Evolutionary conservation across 2,888 invertebrate species (phyloP), one percentile per base, ranked within the genome.

Genomic region (Drosophila peninsularis): DNA sequence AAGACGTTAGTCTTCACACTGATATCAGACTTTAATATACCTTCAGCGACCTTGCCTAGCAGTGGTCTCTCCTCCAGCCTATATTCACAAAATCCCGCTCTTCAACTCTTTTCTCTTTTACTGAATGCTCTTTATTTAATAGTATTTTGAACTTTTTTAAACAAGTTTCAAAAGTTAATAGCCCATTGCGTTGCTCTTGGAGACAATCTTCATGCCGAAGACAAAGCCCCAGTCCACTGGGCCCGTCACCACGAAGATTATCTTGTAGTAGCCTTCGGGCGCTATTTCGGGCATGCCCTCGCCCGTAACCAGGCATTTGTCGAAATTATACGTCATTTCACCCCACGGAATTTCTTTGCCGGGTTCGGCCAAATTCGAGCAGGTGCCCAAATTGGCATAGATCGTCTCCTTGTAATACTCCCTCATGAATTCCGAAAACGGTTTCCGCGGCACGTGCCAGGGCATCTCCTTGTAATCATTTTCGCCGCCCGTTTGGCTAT

Each of bases 181-280:
- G 7, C 44, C 44, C 24, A 44, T 44, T 3, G 24, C 24, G 27
- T 44, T 44, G 9, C 7, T 27, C 10, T 27, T 44, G 44, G 44
- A 44, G 44, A 44, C 44, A 44, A 44, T 24, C 24, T 44, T 44
- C 44, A 44, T 44, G 44, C 13, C 24, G 24, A 2, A 44, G 3
- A n/a, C 24, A 27, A 44, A 44, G 4, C 24, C 24, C 24, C 24
- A 44, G n/a, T 44, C 24, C 14, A 44, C 5, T 10, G 14, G 42
- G 14, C 42, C 42, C 42, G 21, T 24, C 17, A 21, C 42, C 13
- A 9, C 27, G 24, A 44, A 44, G 3, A n/a, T 17, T 49, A 49
- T 49, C 47, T 32, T 49, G 27, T 49, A 49, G 17, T 49, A 49
- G 13, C 47, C 47, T 32, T 30, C 30, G 30, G 47, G 30, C 5